Percentiles rank a stretch among this genome's conserved stretches.
These are phyloP conservation scores for Campaea margaritaria DNA, from an alignment of 2,888 invertebrate genomes.

Conservation along the genomic window DNA sequence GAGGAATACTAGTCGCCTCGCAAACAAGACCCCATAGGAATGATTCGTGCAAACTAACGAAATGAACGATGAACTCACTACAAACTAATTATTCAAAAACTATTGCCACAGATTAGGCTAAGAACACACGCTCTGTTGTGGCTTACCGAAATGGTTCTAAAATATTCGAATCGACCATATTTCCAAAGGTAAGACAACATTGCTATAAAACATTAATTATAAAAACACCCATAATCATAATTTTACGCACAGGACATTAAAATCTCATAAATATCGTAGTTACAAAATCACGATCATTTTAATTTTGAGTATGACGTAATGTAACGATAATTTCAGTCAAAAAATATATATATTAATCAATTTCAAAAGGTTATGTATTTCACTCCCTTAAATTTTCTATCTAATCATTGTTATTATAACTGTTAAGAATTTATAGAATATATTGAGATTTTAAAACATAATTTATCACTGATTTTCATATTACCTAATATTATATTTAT, in stretches of 20 bases:
- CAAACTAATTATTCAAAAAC: slow-evolving; percentile 57
- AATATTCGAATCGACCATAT: slow-evolving; percentile 32
- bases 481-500: slow-evolving; percentile 39
- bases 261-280: slow-evolving; percentile 55
- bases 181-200: slow-evolving; percentile 31
- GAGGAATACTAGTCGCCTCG: slow-evolving; percentile 25
- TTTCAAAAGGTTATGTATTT: slow-evolving; percentile 32
- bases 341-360: slow-evolving; percentile 41
- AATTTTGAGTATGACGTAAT: slow-evolving; percentile 44
- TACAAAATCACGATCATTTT: slow-evolving; percentile 49
- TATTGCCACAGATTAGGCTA: slow-evolving; percentile 51
- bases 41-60: slow-evolving; percentile 87
- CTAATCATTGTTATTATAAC: slow-evolving; percentile 25
- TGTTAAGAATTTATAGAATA: slow-evolving; percentile 25
- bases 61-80: slow-evolving; percentile 69
- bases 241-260: slow-evolving; percentile 41
- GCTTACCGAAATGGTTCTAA: slow-evolving; percentile 31
- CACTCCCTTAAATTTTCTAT: slow-evolving; percentile 29
- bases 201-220: slow-evolving; percentile 39
- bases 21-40: slow-evolving; percentile 77
- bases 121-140: slow-evolving; percentile 30
- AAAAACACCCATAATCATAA: slow-evolving; percentile 43
- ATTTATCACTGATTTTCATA: slow-evolving; percentile 34
- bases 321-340: slow-evolving; percentile 41
- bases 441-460: slow-evolving; percentile 30